A percentile compares a stretch with the other conserved stretches of the same genome.
These are phyloP conservation scores for Peribatodes rhomboidaria DNA, from an alignment of 2,888 invertebrate species.

Conservation along the genomic window DNA sequence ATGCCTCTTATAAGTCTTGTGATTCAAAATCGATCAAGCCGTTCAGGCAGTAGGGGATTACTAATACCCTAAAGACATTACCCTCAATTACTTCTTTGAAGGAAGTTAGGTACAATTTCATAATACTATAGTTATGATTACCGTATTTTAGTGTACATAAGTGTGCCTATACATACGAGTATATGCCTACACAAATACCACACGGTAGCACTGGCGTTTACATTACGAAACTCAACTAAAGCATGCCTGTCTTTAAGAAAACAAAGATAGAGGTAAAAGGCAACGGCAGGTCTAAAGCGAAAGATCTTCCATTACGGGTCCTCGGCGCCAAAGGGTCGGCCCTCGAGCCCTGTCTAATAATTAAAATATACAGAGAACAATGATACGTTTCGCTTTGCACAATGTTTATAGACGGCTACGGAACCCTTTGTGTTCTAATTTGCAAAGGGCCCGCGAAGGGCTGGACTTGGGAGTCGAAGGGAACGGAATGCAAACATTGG, in stretches of 20 bases:
- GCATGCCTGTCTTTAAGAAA: slow-evolving; percentile 52
- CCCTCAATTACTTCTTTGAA: too few species aligned
- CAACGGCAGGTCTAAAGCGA: slow-evolving; percentile 55
- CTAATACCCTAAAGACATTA: too few species aligned
- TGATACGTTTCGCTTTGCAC: slow-evolving; percentile 78
- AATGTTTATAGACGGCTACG: slow-evolving; percentile 78
- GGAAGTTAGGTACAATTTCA: too few species aligned
- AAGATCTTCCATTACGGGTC: slow-evolving; percentile 62
- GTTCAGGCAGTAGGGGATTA: too few species aligned
- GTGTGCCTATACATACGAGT: not conserved
- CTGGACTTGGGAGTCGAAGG: slow-evolving; percentile 36
- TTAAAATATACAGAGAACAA: slow-evolving; percentile 82
- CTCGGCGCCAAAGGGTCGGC: slow-evolving; percentile 61
- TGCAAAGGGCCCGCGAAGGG: slow-evolving; percentile 61
- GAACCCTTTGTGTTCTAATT: slow-evolving; percentile 81
- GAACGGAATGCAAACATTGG: slow-evolving; percentile 39
- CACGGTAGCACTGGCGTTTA: slow-evolving; percentile 24
- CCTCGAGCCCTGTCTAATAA: slow-evolving; percentile 72
- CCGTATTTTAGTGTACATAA: not conserved
- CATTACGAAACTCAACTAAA: slow-evolving; percentile 46
- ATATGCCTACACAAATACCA: not conserved
- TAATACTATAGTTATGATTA: too few species aligned
- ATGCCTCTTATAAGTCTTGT: too few species aligned
- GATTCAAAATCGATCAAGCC: too few species aligned
- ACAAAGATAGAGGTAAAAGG: slow-evolving; percentile 56